Base-by-base conservation (phyloP, 2,888 invertebrate species). In the Eupithecia dodoneata region DNA sequence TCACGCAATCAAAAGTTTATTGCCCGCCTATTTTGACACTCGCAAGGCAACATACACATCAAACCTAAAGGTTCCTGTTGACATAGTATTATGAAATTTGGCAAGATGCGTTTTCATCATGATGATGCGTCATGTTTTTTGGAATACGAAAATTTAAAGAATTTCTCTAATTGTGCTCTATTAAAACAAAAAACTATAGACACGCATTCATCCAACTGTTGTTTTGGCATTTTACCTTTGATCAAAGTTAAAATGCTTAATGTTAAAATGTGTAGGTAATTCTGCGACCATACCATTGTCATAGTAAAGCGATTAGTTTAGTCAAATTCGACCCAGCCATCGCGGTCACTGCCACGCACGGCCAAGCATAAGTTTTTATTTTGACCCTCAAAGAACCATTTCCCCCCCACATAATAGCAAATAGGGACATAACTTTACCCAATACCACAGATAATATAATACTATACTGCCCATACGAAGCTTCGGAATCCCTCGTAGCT, bases 401-500 rank as follows among this genome's bases (percentile, higher is more conserved):
- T 42, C 0, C 6, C 15, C 15, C 55, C 59, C 42, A 72, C 72
- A 66, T 72, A 55, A 42, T 69, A 52, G 49, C 15, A 13, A 52
- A 47, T 41, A 83, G 77, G 73, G 79, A 79, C 84, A 81, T 73
- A 83, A 82, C 82, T 85, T 83, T 72, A 78, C 81, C 83, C 30
- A 30, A 30, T 30, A 30, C 30, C 30, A 30, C 30, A 30, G 30
- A 30, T 30, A 1, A 30, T 30, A 30, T 30, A 30, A 30, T 30
- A 30, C 30, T 30, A 30, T 30, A 30, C 30, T 30, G 30, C 30
- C 30, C 83, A 85, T 85, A 81, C 83, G 79, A 74, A 77, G 75
- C 75, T 83, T 80, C 65, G 76, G 76, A 80, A 80, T 82, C 81
- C 83, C 82, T 87, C 86, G 84, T 87, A 79, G 82, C 83, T 83